Conservation (phyloP, 2,797 vertebrate species). For the Phrynocephalus forsythii region DNA sequence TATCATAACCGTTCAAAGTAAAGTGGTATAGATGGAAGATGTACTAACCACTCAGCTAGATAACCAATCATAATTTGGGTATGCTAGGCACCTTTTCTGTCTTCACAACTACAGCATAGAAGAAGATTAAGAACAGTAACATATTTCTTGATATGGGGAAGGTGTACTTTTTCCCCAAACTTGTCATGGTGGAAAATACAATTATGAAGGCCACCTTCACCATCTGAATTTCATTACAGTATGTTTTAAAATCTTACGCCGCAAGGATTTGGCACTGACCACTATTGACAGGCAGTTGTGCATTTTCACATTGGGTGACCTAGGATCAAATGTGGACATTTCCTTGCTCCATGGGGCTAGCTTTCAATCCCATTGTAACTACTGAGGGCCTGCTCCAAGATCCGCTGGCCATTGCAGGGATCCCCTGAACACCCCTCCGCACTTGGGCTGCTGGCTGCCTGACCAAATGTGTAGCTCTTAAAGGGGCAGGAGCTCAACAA, state of each 20-base stretch:
- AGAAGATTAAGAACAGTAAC: neutral
- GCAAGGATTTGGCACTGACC: neutral
- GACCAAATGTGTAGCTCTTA: too few relatives aligned
- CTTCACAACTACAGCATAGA: neutral
- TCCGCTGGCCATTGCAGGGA: too few relatives aligned
- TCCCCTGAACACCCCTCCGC: neutral
- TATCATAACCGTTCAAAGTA: conserved; percentile 40
- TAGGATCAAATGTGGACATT: neutral
- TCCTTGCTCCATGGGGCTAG: neutral
- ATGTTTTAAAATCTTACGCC: neutral
- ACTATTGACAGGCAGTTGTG: neutral
- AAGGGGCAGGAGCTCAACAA: too few relatives aligned
- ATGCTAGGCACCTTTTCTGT: neutral
- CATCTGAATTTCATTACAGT: neutral
- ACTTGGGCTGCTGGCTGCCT: too few relatives aligned
- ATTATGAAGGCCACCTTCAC: neutral
- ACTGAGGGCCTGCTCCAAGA: neutral
- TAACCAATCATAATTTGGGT: conserved; percentile 1
- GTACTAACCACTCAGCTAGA: conserved; percentile 25
- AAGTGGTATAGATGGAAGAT: neutral
- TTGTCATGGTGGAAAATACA: neutral
- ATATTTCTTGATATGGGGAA: neutral
- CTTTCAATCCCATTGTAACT: neutral
- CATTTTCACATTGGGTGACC: neutral
- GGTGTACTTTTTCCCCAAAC: neutral